Conservation (phyloP, 2,888 invertebrate genomes). For the Papilio protenor region DNA sequence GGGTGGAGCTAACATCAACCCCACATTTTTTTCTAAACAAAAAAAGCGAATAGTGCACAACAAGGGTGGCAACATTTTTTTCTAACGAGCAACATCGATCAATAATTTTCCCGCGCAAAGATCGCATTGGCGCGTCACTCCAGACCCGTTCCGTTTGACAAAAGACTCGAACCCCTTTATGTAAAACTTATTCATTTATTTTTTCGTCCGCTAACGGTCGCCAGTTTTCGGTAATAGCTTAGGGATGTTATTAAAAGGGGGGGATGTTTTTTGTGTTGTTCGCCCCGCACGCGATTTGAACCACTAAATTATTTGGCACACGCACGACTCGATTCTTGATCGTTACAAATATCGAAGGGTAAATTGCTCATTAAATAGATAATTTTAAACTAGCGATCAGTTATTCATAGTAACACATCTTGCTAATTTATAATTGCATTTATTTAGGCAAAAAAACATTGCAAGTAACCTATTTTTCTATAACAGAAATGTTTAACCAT, state of each 20-base stretch:
- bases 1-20: constrained; percentile 75
- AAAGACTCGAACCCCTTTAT: constrained; percentile 71
- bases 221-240: constrained; percentile 78
- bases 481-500: background rate
- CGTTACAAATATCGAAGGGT: constrained; percentile 4
- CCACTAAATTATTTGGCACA: constrained; percentile 70
- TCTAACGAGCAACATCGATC: constrained; percentile 63
- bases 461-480: background rate
- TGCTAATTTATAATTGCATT: background rate
- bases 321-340: constrained; percentile 58
- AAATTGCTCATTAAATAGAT: constrained; percentile 9
- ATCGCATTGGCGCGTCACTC: constrained; percentile 65
- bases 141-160: constrained; percentile 67
- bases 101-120: constrained; percentile 75
- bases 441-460: background rate
- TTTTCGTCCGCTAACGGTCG: constrained; percentile 78
- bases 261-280: constrained; percentile 72
- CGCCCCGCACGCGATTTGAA: constrained; percentile 75
- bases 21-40: constrained; percentile 70
- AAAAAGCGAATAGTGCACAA: constrained; percentile 72
- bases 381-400: background rate
- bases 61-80: constrained; percentile 75
- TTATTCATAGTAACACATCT: background rate
- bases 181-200: constrained; percentile 78
- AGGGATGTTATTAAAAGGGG: constrained; percentile 72